A percentile compares a stretch with the other conserved stretches of the same genome.
phyloP scores from a whole-genome alignment of 2,797 vertebrate species.

The Hozukius guyotensis region DNA sequence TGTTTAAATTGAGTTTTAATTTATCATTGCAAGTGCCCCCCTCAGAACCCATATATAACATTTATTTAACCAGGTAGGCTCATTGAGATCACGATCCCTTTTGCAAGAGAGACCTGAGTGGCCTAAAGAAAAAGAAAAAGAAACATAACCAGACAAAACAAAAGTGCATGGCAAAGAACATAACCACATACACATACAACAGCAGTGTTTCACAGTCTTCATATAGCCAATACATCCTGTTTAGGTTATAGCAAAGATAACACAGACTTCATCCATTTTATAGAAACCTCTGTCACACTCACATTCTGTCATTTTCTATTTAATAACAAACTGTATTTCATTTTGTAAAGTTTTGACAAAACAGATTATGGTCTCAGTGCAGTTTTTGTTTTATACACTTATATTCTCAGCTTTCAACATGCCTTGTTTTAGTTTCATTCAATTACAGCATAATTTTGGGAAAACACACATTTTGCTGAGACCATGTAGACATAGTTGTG shows the following conservation, averaged over 20 bases:
- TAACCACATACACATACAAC: not conserved
- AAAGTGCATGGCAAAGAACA: not conserved
- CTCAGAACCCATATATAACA: not conserved
- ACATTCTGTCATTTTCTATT: not conserved
- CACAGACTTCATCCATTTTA: not conserved
- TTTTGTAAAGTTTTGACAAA: not conserved
- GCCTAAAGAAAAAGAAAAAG: not conserved
- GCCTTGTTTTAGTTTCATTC: conserved; percentile 29
- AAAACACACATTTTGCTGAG: conserved; percentile 48
- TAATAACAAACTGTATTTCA: not conserved
- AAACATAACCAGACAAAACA: not conserved
- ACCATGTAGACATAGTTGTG: conserved; percentile 64
- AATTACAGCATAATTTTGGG: conserved; percentile 37
- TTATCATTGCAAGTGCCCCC: not conserved
- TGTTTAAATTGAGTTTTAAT: not conserved
- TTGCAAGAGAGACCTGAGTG: not conserved
- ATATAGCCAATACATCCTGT: not conserved
- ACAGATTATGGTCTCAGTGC: not conserved
- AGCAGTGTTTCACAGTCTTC: not conserved
- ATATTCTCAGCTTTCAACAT: conserved; percentile 13
- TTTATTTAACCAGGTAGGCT: not conserved
- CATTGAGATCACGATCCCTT: not conserved
- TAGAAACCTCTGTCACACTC: not conserved
- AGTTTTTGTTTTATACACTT: not conserved
- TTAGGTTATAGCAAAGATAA: not conserved